phyloP scores from a whole-genome alignment of 2,113 vertebrate genomes.

The Tragelaphus scriptus region DNA sequence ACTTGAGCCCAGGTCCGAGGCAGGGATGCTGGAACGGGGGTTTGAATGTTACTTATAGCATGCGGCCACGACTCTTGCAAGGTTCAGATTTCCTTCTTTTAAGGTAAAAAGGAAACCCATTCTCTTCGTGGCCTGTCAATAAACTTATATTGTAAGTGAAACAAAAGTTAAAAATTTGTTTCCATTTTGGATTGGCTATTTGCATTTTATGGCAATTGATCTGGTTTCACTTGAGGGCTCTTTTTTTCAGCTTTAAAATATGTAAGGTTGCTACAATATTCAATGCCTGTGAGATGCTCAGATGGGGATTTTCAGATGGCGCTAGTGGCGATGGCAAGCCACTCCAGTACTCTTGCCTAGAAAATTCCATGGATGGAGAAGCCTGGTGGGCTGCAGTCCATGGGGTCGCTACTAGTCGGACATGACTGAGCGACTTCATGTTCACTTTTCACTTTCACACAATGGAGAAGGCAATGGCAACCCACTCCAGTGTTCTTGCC shows the following conservation, averaged over 20 bases:
- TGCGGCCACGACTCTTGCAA: accelerated
- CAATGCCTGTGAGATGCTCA: not conserved
- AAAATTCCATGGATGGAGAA: no score
- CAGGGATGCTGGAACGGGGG: not conserved
- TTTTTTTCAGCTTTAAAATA: not conserved
- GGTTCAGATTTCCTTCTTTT: not conserved
- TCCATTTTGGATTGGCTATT: not conserved
- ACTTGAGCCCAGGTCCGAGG: not conserved
- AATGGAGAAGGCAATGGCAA: no score
- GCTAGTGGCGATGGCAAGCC: not conserved
- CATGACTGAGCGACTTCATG: no score
- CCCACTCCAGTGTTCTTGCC: no score
- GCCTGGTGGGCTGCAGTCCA: no score
- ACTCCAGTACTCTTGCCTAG: no score
- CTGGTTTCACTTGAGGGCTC: not conserved
- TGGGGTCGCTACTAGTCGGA: no score
- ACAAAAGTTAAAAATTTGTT: not conserved
- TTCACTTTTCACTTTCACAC: no score
- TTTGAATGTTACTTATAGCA: not conserved
- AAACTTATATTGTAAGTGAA: not conserved
- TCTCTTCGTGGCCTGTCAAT: not conserved
- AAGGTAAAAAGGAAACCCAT: not conserved
- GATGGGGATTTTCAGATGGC: not conserved
- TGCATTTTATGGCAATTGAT: not conserved
- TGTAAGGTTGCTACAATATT: not conserved